A percentile compares a stretch with the other conserved stretches of the same genome.
Conservation (phyloP, 1,140 invertebrate species). For the Lucilia cuprina region DNA sequence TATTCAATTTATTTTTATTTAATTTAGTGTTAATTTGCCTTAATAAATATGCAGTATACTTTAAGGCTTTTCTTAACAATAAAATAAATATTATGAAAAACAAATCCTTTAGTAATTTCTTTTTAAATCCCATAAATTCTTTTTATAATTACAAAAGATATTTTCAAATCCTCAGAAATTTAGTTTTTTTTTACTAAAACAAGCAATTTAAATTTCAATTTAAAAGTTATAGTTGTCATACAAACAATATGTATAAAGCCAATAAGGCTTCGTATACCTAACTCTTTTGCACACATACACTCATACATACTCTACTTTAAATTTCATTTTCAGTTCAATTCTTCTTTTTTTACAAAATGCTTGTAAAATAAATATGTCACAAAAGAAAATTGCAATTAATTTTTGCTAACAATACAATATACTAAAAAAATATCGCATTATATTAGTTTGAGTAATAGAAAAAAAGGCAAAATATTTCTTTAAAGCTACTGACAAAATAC, state of each 20-base stretch:
- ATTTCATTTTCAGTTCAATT: background rate
- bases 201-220: slow-evolving; percentile 12
- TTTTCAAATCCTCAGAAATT: background rate
- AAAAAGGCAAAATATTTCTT: background rate
- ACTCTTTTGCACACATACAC: too few relatives aligned
- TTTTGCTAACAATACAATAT: slow-evolving; percentile 9
- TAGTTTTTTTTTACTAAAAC: background rate
- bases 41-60: background rate
- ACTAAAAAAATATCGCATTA: background rate
- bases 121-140: background rate
- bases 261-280: too few relatives aligned
- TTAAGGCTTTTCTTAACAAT: background rate
- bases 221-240: background rate
- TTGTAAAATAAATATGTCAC: background rate
- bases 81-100: background rate
- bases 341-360: background rate
- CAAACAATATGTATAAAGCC: too few relatives aligned
- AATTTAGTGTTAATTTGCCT: background rate
- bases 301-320: background rate
- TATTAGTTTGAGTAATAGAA: background rate
- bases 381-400: slow-evolving; percentile 15
- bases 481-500: slow-evolving; percentile 11
- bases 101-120: background rate
- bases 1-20: background rate
- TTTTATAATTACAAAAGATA: background rate